Percentiles rank a stretch among this genome's conserved stretches.
Conservation (phyloP, 2,113 vertebrate species). For the Rhizomys pruinosus region DNA sequence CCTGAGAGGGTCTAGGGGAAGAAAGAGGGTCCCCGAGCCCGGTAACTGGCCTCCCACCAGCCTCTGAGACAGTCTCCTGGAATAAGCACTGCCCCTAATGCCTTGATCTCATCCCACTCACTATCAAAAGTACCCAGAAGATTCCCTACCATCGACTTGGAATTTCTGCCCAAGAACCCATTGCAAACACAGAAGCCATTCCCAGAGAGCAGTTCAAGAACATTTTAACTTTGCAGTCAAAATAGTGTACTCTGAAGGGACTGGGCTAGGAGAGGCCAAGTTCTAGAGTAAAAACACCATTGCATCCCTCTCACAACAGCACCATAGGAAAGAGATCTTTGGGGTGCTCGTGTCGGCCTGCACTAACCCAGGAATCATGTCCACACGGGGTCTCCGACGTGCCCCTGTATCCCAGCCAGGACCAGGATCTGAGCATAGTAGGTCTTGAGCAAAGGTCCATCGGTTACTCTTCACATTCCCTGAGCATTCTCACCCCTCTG, state of each 20-base stretch:
- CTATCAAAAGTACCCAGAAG: neutral
- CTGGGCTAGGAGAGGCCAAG: neutral
- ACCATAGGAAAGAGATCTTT: neutral
- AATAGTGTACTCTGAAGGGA: neutral
- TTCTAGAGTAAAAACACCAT: constrained; percentile 3
- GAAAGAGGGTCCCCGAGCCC: neutral
- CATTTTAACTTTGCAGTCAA: neutral
- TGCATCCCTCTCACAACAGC: neutral
- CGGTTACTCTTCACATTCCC: neutral
- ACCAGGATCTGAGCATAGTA: neutral
- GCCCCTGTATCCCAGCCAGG: neutral
- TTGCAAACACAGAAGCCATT: neutral
- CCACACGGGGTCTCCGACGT: neutral
- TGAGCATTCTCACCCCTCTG: too few species aligned
- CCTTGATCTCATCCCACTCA: neutral
- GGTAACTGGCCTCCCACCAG: neutral
- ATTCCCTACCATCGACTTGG: neutral
- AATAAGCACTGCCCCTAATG: neutral
- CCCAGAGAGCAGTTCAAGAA: neutral
- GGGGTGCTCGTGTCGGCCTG: neutral
- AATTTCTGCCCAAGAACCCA: neutral
- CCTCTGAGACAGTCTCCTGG: neutral
- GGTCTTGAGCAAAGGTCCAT: neutral
- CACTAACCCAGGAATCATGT: neutral
- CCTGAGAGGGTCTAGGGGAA: neutral